phyloP scores from a whole-genome alignment of 2,113 vertebrate genomes.

The Bungarus multicinctus region DNA sequence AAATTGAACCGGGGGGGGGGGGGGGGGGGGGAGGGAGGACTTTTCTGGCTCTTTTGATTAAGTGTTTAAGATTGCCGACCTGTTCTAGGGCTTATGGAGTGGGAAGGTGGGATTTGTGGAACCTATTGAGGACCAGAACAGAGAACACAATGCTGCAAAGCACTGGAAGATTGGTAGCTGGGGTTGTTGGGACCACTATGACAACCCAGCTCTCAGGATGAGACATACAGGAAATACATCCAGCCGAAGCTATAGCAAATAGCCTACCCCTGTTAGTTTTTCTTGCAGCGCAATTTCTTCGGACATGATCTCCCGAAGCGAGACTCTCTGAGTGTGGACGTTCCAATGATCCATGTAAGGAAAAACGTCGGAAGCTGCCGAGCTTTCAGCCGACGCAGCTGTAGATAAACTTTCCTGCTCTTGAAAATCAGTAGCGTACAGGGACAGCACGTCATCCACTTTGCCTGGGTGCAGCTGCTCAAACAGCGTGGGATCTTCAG shows the following conservation, averaged over 20 bases:
- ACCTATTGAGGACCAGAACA: neutral
- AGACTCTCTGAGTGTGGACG: constrained; percentile 77
- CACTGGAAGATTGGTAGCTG: neutral
- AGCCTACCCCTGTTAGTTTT: constrained; percentile 80
- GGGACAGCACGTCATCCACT: constrained; percentile 58
- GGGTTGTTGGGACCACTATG: neutral
- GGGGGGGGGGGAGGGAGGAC: too few relatives aligned
- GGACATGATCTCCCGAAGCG: constrained; percentile 90
- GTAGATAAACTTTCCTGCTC: constrained; percentile 36
- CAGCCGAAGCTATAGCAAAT: neutral
- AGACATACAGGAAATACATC: fast-evolving
- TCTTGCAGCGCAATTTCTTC: constrained; percentile 91
- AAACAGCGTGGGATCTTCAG: constrained; percentile 61
- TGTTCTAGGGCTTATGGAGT: neutral
- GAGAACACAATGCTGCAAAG: neutral
- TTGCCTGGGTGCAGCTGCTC: constrained; percentile 55
- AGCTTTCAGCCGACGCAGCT: constrained; percentile 32
- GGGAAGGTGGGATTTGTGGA: neutral
- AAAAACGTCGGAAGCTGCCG: constrained; percentile 60
- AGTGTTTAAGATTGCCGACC: too few relatives aligned
- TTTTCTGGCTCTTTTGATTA: too few relatives aligned
- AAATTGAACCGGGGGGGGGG: too few relatives aligned
- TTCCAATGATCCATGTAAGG: constrained; percentile 91
- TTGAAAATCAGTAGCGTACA: constrained; percentile 52
- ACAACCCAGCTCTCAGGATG: neutral